Evolutionary conservation across 92 coral and sea anemone genomes (phyloP), one percentile per base, ranked within the genome.

Genomic region (Pocillopora meandrina): DNA sequence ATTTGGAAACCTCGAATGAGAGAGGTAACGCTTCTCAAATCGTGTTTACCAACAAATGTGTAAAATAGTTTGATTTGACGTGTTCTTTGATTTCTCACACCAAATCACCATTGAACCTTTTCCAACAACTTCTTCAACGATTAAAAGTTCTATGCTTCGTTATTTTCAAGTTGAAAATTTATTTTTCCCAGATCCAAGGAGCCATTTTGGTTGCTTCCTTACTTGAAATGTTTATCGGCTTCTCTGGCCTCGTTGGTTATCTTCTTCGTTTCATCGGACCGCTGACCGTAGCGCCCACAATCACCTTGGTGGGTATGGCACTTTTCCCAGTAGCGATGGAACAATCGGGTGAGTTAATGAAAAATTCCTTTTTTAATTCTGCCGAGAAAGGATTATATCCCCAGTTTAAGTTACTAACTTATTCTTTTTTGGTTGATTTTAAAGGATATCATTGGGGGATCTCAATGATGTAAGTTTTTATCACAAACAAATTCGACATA

Each of bases 261-360:
- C 89, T 96, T 33, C 82, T 96, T 89, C 95, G 93, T 62, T 96
- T 94, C 69, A 96, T 96, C 76, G 98, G 99, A 21, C 99, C 99
- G 1, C 80, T 96, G 33, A 80, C 99, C 18, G 83, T 96, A 11
- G 98, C 98, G 63, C 99, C 99, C 1, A 96, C 99, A 17, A 92
- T 96, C 71, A 90, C 94, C 8, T 84, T 96, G 33, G 93, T 96
- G 16, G 99, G 99, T 2, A 88, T 96, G 79, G 92, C 99, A 19
- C 93, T 96, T 71, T 89, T 96, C 74, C 89, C 87, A 52, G 93
- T 89, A 16, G 95, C 96, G 13, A 93, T 95, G 8, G 75, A 52
- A 12, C 80, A 92, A 59, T 90, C 98, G 17, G 99, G 99, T 94
- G 68, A 80, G 90, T 34, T 16, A 31, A 8, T 31, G 15, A 2